These are phyloP conservation scores for Zoanthus sociatus DNA, from an alignment of 92 coral and sea anemone species.

Conservation along the genomic window DNA sequence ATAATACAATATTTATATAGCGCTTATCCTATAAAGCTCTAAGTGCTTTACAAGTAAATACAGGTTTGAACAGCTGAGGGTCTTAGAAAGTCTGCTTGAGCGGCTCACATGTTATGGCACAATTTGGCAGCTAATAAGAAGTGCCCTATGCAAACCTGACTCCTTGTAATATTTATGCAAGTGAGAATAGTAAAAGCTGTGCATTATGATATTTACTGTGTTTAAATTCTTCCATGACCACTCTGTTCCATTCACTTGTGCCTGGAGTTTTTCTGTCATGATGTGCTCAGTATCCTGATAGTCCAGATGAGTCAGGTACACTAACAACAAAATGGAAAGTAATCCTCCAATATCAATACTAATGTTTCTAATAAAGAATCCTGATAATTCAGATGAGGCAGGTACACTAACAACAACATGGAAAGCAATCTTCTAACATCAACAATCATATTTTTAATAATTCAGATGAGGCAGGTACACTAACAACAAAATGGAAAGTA, in stretches of 20 bases:
- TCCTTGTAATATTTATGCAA: too few species aligned
- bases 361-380: slow-evolving; percentile 53
- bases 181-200: not conserved
- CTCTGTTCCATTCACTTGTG: slow-evolving; percentile 96
- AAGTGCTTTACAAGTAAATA: too few species aligned
- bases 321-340: slow-evolving; percentile 48
- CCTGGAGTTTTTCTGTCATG: slow-evolving; percentile 98
- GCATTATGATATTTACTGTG: slow-evolving; percentile 69
- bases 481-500: slow-evolving; percentile 29
- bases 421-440: not conserved
- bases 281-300: slow-evolving; percentile 97
- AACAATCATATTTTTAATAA: slow-evolving; percentile 5
- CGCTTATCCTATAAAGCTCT: too few species aligned
- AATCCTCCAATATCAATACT: not conserved
- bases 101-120: too few species aligned
- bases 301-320: slow-evolving; percentile 96
- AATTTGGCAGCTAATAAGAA: too few species aligned
- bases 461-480: slow-evolving; percentile 97
- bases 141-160: too few species aligned
- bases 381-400: slow-evolving; percentile 97
- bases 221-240: slow-evolving; percentile 99
- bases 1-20: too few species aligned
- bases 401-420: slow-evolving; percentile 70
- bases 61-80: too few species aligned
- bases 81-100: too few species aligned